Evolutionary conservation across 2,888 invertebrate species (phyloP).

Genomic region (Synergus laeviventris): DNA sequence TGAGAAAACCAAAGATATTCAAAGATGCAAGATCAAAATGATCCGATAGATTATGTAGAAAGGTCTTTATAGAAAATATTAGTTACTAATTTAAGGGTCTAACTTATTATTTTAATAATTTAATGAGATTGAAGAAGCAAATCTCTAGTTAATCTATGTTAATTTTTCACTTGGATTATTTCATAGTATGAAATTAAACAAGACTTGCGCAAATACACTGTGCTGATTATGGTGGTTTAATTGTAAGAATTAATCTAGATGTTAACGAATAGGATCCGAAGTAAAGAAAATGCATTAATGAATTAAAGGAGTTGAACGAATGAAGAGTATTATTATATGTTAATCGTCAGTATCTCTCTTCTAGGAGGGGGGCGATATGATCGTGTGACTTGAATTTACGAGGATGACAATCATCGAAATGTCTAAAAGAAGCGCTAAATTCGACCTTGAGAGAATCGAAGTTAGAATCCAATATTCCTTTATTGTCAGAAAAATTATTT

Average conservation of each 20-base stretch:
- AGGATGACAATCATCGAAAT: conserved; percentile 67
- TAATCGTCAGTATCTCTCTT: conserved; percentile 48
- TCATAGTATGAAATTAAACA: conserved; percentile 39
- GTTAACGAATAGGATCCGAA: conserved; percentile 19
- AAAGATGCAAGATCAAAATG: conserved; percentile 58
- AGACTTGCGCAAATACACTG: conserved; percentile 37
- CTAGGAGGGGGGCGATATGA: conserved; percentile 58
- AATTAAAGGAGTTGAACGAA: conserved; percentile 27
- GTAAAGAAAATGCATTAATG: not conserved
- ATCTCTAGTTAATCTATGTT: conserved; percentile 32
- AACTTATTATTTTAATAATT: conserved; percentile 58
- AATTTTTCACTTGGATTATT: conserved; percentile 40
- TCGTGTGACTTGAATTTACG: conserved; percentile 60
- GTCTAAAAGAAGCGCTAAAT: conserved; percentile 42
- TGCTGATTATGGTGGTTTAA: conserved; percentile 1
- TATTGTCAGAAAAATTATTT: not conserved
- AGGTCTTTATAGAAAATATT: conserved; percentile 55
- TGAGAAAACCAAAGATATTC: conserved; percentile 41
- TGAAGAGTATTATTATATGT: conserved; percentile 41
- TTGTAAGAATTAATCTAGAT: conserved; percentile 30
- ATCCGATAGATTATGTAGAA: conserved; percentile 51
- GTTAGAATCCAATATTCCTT: conserved; percentile 8
- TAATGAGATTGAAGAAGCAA: conserved; percentile 19
- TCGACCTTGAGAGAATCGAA: conserved; percentile 21
- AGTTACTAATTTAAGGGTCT: conserved; percentile 63